Base-by-base conservation (phyloP, 1,140 invertebrate genomes). In the Drosophila grimshawi region DNA sequence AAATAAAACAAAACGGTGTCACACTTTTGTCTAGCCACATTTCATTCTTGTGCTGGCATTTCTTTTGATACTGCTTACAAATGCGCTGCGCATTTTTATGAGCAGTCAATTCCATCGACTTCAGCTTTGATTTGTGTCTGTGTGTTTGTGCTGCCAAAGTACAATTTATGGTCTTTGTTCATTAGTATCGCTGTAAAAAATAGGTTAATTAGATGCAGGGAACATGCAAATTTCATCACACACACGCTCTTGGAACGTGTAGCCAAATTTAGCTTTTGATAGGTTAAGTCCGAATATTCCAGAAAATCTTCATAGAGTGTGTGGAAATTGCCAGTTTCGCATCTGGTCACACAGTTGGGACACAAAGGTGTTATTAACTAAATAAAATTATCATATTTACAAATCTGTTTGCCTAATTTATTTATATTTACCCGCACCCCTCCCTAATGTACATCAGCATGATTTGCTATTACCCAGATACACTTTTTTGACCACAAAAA, bases 161-260 rank as follows among this genome's bases (percentile, higher is more conserved):
- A 64, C 45, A 66, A 85, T 76, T 76, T 76, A 81, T 85, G 77
- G 65, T 49, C 60, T 69, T 78, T 72, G 52, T 86, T 81, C 78
- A 81, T 86, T 81, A 81, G 75, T 62, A 29, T 32, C 51, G 30
- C 52, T 30, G 43, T n/a, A 49, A 19, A 19, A 86, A 89, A 89
- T 89, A 63, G 83, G 83, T 78, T 83, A 88, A 88, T 77, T 63
- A 73, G 55, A 88, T 88, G 77, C 80, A 48, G 52, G 33, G 65
- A 49, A 71, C 63, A 75, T 65, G 55, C 62, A 51, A 56, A 49
- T 46, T 65, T 53, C 39, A 43, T n/a, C 39, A 1, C 19, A n/a
- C 4, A 43, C 4, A 43, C 10, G 1, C 27, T 48, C 27, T 51
- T 27, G 5, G n/a, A 32, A 30, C 55, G 37, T 61, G 27, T 57